Base-by-base conservation (phyloP, 2,888 invertebrate genomes). In the Apotomis turbidana region DNA sequence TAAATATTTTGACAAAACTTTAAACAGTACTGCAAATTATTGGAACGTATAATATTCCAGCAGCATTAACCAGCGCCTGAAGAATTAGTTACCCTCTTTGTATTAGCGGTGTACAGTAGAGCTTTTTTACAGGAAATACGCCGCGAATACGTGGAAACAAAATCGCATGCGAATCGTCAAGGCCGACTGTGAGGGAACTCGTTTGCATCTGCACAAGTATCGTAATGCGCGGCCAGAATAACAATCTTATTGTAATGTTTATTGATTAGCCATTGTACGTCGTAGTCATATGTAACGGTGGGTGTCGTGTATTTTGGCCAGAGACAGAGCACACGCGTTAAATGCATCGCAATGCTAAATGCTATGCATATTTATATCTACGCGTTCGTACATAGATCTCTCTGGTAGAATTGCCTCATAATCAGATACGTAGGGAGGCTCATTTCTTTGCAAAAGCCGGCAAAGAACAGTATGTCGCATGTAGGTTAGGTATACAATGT, bases 181-280 rank as follows among this genome's bases (percentile, higher is more conserved):
- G 64, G 70, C 36, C 46, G n/a, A 12, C 46, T 15, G 5, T 12
- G 44, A 64, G 54, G 44, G 27, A 36, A 58, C 57, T 66, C 8
- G 46, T 70, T 66, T 55, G 70, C 70, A 60, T 70, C 46, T 70
- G 13, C 59, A 41, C 54, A 52, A 44, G 54, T 5, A 57, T 36
- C 4, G 64, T 52, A 54, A 38, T 10, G 58, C 27, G 60, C 60
- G 70, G 3, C 8, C 27, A 59, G 55, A 70, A 61, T 70, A 64
- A 52, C 5, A 63, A 69, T 61, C 27, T 44, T 46, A 46, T 52
- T 60, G n/a, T 54, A 61, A 69, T 55, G 61, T 60, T 52, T 54
- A 68, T 54, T 68, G 68, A 68, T 60, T 27, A 44, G 60, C 54
- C 52, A 68, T 68, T 68, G 68, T 59, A 9, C n/a, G 57, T 4